Base-by-base conservation (phyloP, 2,113 vertebrate species). In the Chloroceryle aenea region DNA sequence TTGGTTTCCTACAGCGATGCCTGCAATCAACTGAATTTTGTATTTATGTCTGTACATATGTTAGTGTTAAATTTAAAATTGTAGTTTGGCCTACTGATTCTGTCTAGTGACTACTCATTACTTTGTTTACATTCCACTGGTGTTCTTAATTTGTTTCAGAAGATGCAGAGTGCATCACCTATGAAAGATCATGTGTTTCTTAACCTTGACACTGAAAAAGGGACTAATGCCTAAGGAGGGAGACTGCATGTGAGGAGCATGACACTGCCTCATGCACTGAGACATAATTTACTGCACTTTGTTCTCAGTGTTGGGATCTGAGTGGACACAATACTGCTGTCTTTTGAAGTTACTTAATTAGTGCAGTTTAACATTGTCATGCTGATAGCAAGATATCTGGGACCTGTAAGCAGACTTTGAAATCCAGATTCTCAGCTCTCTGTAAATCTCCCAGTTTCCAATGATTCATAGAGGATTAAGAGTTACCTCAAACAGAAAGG, bases 241-340 rank as follows among this genome's bases (percentile, higher is more conserved):
- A 45, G n/a, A 40, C 12, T 34, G 12, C 2, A 0, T 21, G 23
- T 8, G 7, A 5, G 23, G 48, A 6, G 13, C 55, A 53, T 29
- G 22, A 22, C 13, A 29, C 3, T 14, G 25, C 25, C 27, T 75
- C 13, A 32, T 34, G 32, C 34, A n/a, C 19, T 20, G 23, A 14
- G 9, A 4, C 26, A 50, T 43, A 66, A 40, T 45, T 66, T 77
- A 53, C 27, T 45, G 14, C 23, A 64, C 30, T 75, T 69, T 36
- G 4, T 42, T 58, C 36, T 69, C 42, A 34, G 36, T 68, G 38
- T 21, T 74, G 16, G 36, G 10, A 11, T 74, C 32, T 68, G 48
- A 73, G 21, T 34, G 29, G 42, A 47, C n/a, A 69, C 9, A 21
- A 15, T 21, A 87, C 18, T 77, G 14, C 12, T 78, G 32, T 34